Percentiles rank a stretch among this genome's conserved stretches.
Evolutionary conservation across 2,113 vertebrate species (phyloP).

Genomic region (Heterotis niloticus): DNA sequence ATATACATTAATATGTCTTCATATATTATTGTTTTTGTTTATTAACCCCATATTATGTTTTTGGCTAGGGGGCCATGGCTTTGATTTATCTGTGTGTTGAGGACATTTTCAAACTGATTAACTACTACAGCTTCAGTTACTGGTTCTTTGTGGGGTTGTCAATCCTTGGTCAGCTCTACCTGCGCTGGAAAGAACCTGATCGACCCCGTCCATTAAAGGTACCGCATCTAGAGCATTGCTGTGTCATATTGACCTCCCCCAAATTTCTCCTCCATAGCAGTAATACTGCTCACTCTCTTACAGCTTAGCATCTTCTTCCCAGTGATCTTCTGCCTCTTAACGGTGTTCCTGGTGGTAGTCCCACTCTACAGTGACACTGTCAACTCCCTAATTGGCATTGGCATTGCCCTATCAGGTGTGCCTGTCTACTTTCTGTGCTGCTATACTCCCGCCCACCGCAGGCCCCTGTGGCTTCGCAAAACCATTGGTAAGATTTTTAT

Average conservation of each 20-base stretch:
- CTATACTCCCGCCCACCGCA: constrained; percentile 67
- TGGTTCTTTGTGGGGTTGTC: constrained; percentile 92
- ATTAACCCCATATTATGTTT: neutral
- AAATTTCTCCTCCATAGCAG: neutral
- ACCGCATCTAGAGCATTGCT: constrained; percentile 2
- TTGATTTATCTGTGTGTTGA: constrained; percentile 85
- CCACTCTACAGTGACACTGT: constrained; percentile 83
- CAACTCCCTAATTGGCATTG: constrained; percentile 83
- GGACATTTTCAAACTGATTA: constrained; percentile 86
- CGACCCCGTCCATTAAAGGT: constrained; percentile 80
- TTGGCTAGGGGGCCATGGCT: constrained; percentile 76
- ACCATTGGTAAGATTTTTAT: constrained; percentile 63
- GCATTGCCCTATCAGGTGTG: constrained; percentile 79
- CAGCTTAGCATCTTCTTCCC: constrained; percentile 83
- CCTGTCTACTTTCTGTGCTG: constrained; percentile 80
- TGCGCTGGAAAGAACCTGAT: constrained; percentile 84
- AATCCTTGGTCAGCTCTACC: constrained; percentile 82
- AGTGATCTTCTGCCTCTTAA: constrained; percentile 81
- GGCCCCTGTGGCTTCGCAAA: constrained; percentile 63
- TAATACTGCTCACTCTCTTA: neutral
- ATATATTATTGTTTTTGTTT: neutral
- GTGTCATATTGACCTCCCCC: neutral
- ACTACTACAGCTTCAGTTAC: constrained; percentile 95
- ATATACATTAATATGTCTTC: neutral
- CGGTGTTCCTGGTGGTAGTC: constrained; percentile 83